These are phyloP conservation scores for Lagorchestes hirsutus DNA, from an alignment of 2,797 vertebrate species.

Conservation along the genomic window DNA sequence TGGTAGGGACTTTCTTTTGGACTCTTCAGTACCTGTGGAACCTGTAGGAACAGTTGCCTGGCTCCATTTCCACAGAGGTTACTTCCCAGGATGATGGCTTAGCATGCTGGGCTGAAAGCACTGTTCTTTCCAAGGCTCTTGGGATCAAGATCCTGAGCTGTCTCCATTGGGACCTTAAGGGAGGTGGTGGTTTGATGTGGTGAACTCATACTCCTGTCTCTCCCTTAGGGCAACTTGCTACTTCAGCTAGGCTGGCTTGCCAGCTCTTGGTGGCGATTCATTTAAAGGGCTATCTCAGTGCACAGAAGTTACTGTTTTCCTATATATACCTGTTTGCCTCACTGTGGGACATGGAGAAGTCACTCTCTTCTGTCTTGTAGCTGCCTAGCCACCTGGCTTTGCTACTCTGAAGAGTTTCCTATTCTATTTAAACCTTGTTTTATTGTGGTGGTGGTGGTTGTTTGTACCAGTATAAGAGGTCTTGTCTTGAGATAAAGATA, in stretches of 20 bases:
- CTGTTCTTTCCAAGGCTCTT: not conserved
- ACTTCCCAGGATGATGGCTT: no score
- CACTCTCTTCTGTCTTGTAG: not conserved
- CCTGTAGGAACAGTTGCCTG: no score
- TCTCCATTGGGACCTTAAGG: not conserved
- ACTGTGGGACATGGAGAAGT: not conserved
- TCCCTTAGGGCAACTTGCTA: not conserved
- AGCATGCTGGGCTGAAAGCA: no score
- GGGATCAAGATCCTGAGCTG: not conserved
- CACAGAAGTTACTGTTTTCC: not conserved
- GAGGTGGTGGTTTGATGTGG: not conserved
- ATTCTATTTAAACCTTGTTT: not conserved
- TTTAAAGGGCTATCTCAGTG: not conserved
- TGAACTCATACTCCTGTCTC: not conserved
- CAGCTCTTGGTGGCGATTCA: not conserved
- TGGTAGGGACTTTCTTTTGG: no score
- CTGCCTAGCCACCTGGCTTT: not conserved
- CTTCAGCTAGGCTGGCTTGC: not conserved
- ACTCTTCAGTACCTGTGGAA: no score
- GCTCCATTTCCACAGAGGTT: no score
- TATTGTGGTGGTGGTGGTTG: not conserved
- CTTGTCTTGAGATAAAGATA: not conserved
- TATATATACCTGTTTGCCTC: not conserved
- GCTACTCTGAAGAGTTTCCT: not conserved
- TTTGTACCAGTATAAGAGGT: not conserved